Conservation (phyloP, 1,140 invertebrate species). For the Caenorhabditis inopinata region DNA sequence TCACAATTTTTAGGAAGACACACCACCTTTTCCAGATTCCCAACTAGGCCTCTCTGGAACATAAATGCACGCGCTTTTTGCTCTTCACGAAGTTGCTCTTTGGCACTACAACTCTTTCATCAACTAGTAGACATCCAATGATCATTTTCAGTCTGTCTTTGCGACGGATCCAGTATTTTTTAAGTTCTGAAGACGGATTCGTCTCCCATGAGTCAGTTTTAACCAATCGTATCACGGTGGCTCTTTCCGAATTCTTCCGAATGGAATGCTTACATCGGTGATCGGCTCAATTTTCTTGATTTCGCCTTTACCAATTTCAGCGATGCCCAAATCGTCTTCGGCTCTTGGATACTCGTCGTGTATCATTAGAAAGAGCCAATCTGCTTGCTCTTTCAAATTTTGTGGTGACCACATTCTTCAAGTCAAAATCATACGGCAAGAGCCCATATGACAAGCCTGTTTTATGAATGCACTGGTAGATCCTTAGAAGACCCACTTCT, state of each 20-base stretch:
- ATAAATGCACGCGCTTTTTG: constrained; percentile 65
- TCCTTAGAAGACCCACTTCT: constrained; percentile 64
- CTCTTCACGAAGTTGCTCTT: constrained; percentile 66
- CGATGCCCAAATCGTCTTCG: constrained; percentile 47
- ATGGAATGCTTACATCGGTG: background rate
- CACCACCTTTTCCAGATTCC: background rate
- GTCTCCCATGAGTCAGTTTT: too few relatives aligned
- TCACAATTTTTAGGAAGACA: background rate
- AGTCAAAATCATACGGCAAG: constrained; percentile 64
- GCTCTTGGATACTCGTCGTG: background rate
- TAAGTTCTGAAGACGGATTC: background rate
- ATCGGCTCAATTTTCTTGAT: background rate
- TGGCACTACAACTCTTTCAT: constrained; percentile 63
- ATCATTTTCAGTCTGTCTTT: background rate
- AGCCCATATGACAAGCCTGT: constrained; percentile 54
- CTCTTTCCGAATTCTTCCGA: background rate
- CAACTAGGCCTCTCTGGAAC: constrained; percentile 68
- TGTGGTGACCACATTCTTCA: constrained; percentile 59
- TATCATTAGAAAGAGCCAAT: constrained; percentile 60
- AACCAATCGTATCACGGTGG: too few relatives aligned
- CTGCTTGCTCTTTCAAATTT: constrained; percentile 58
- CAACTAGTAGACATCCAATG: constrained; percentile 55
- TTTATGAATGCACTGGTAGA: constrained; percentile 58
- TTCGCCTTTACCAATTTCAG: background rate
- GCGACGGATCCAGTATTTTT: background rate